Base-by-base conservation (phyloP, 1,140 invertebrate genomes). In the Aphaenogaster floridana region DNA sequence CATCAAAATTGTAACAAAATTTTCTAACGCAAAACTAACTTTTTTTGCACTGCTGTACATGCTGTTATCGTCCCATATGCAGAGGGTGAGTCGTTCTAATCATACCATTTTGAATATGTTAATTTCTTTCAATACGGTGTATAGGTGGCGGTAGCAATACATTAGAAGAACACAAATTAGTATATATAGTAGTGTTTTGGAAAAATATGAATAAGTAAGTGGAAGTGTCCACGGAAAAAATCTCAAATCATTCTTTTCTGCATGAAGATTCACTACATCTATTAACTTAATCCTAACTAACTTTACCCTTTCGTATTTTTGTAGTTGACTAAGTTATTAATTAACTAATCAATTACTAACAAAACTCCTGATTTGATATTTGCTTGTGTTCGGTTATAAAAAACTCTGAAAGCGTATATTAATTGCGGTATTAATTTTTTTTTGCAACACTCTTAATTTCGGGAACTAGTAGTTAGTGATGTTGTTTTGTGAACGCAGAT, bases 401-500 rank as follows among this genome's bases (percentile, higher is more conserved):
- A 42, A 64, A 7, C 2, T 36, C 7, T 72, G 11, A 17, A 66
- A 36, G 28, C 8, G n/a, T 57, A 11, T 15, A 6, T 76, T 21
- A 61, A 21, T 48, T 68, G 7, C 3, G 8, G 8, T 59, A 13
- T 2, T 42, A 48, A 52, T 52, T 36, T 78, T n/a, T 21, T 52
- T 34, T 13, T 34, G 17, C 17, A 9, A 48, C 8, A 17, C 9
- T 21, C 34, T 28, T 21, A 76, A 36, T 17, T 71, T 15, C 3
- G 7, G 8, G 6, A 52, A 36, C 5, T 71, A 50, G 28, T 84
- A 36, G 39, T 74, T 76, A 9, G 13, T 8, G 7, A 50, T 42
- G 15, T 13, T 36, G 13, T 36, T 42, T 61, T 42, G 28, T 28
- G n/a, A 34, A 48, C n/a, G 50, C 94, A 97, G 97, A 97, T 98